Base-by-base conservation (phyloP, 35 echinoderm and acorn worm genomes). In the Lytechinus variegatus region DNA sequence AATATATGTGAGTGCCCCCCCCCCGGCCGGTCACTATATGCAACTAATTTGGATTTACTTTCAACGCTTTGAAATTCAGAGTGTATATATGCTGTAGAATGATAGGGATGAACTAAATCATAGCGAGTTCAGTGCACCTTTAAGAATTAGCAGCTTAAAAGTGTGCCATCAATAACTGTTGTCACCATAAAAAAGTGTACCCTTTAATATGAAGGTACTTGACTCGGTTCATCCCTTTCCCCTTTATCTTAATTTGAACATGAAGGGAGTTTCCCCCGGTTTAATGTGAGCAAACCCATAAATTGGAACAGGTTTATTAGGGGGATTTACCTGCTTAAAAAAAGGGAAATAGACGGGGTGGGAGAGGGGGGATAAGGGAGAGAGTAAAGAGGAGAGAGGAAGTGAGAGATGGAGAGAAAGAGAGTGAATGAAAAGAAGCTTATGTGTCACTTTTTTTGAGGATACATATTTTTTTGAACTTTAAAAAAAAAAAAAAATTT, bases 251-350 rank as follows among this genome's bases (percentile, higher is more conserved):
- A 71, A 71, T 71, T 71, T 71, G 61, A 71, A 71, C 61, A 71
- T 71, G 61, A 71, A 71, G 61, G 61, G 61, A 71, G 61, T 71
- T 71, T 71, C 61, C 61, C 61, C 61, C 61, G 61, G 61, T 71
- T 71, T 71, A 71, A 71, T 71, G 61, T 71, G 14, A 21, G 61
- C 61, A 71, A 71, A 71, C 61, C 61, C 61, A 71, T 71, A 71
- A 71, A 66, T 66, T 66, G 60, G 60, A 19, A 71, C 61, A 71
- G 61, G 61, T 71, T 21, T 19, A 71, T 71, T 71, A 71, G 61
- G 61, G 13, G 61, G 61, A 13, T 71, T 71, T 71, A 21, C 33
- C 11, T 11, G 53, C 16, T 91, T 52, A 54, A 54, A 91, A 7
- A 12, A 12, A 54, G 53, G 24, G 61, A 21, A 71, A 71, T 6